A percentile compares a stretch with the other conserved stretches of the same genome.
These are phyloP conservation scores for Pseudopipra pipra DNA, from an alignment of 2,113 vertebrate species.

Conservation along the genomic window DNA sequence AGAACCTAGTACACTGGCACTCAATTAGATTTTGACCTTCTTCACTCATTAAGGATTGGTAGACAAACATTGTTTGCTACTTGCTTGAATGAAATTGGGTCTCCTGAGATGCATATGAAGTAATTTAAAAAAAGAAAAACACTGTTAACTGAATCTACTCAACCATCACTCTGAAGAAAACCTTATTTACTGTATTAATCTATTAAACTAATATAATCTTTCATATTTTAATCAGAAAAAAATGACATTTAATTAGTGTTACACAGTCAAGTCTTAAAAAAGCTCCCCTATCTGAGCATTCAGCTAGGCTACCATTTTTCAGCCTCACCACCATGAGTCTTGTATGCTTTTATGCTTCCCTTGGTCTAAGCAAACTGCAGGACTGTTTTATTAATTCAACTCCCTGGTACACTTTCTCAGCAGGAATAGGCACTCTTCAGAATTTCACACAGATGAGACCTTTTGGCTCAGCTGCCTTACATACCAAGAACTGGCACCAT, in stretches of 20 bases:
- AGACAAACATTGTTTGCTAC: slow-evolving; percentile 25
- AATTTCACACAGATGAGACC: background rate
- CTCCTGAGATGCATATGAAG: slow-evolving; percentile 54
- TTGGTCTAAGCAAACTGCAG: background rate
- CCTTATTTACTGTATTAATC: slow-evolving; percentile 10
- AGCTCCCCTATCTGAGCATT: background rate
- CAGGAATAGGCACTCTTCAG: background rate
- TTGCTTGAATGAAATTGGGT: slow-evolving; percentile 50
- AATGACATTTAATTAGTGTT: slow-evolving; percentile 29
- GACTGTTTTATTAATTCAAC: background rate
- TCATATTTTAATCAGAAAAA: slow-evolving; percentile 39
- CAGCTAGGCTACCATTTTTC: background rate
- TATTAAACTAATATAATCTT: slow-evolving; percentile 26
- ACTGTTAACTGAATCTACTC: slow-evolving; percentile 29
- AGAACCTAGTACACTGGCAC: background rate
- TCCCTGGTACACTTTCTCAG: background rate
- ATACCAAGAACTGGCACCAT: background rate
- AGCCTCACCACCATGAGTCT: background rate
- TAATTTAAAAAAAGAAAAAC: slow-evolving; percentile 19
- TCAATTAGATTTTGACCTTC: slow-evolving; percentile 66
- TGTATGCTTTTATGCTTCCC: background rate
- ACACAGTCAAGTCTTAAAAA: background rate
- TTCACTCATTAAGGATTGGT: slow-evolving; percentile 33
- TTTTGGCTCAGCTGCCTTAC: background rate
- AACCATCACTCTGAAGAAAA: slow-evolving; percentile 20